Base-by-base conservation (phyloP, 2,888 invertebrate species). In the Spodoptera exigua region DNA sequence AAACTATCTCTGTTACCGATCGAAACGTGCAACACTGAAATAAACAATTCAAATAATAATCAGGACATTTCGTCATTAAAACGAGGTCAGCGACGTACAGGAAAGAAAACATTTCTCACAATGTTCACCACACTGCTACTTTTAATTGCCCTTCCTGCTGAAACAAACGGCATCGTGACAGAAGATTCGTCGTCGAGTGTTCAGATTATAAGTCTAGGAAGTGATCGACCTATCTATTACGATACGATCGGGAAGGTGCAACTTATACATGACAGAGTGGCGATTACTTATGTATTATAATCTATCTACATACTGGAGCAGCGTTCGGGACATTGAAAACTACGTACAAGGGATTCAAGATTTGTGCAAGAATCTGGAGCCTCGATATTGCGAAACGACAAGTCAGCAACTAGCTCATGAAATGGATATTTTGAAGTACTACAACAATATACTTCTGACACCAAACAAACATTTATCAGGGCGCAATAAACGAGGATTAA, bases 191-290 rank as follows among this genome's bases (percentile, higher is more conserved):
- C 18, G 3, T 36, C 47, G n/a, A 46, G 54, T 17, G 37, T 11
- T 53, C 53, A 44, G 21, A 44, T 53, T 21, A 53, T 36, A 14
- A 53, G 37, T 12, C 14, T 55, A 13, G 55, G 46, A 27, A 40
- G 9, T 13, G 51, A 58, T 7, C 51, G 51, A 1, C 57, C 57
- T 4, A 46, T 58, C 2, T 58, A 58, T 18, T 58, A 51, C 32
- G 58, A 58, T 14, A 47, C 35, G 11, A 9, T 59, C 18, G 59
- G 59, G 13, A 59, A 53, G 36, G 35, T 59, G 14, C 39, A 45
- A 11, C 13, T 51, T 3, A 58, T 58, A 39, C 58, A 59, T 17
- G 46, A 58, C n/a, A n/a, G 46, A 58, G 12, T 57, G 49, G 57
- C 37, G 10, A 11, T n/a, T 57, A n/a, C 27, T 57, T 2, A 57